A percentile compares a stretch with the other conserved stretches of the same genome.
phyloP scores from a whole-genome alignment of 1,140 invertebrate species.

The Pseudomyrmex dendroicus region DNA sequence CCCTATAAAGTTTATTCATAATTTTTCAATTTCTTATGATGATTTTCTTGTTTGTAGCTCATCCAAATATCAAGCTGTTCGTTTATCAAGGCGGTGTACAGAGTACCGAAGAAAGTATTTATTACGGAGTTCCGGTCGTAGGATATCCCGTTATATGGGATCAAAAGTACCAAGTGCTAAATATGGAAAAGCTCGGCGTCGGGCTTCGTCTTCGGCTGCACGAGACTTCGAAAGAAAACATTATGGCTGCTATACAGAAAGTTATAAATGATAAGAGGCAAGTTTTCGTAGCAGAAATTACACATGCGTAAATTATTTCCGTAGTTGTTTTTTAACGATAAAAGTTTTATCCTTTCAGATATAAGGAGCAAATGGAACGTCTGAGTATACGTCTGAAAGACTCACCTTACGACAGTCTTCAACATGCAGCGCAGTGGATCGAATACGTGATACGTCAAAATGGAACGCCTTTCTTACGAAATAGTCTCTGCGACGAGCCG shows the following conservation, averaged over 20 bases:
- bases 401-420: conserved; percentile 74
- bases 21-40: not conserved
- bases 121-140: conserved; percentile 83
- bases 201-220: conserved; percentile 48
- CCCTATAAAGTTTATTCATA: not conserved
- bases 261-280: conserved; percentile 70
- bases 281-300: not conserved
- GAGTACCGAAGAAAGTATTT: conserved; percentile 83
- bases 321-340: not conserved
- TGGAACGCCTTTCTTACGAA: conserved; percentile 78
- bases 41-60: conserved; percentile 69
- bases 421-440: conserved; percentile 84
- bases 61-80: conserved; percentile 83
- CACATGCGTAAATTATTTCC: not conserved
- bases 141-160: conserved; percentile 80
- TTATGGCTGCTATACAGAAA: conserved; percentile 59
- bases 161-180: conserved; percentile 67
- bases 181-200: conserved; percentile 62
- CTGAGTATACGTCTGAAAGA: conserved; percentile 77
- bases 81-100: conserved; percentile 85
- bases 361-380: conserved; percentile 74
- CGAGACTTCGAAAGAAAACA: conserved; percentile 42
- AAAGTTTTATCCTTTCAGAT: conserved; percentile 68
- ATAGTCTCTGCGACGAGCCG: conserved; percentile 75
- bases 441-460: conserved; percentile 84